phyloP scores from a whole-genome alignment of 2,888 invertebrate species.

The Zaprionus bogoriensis region DNA sequence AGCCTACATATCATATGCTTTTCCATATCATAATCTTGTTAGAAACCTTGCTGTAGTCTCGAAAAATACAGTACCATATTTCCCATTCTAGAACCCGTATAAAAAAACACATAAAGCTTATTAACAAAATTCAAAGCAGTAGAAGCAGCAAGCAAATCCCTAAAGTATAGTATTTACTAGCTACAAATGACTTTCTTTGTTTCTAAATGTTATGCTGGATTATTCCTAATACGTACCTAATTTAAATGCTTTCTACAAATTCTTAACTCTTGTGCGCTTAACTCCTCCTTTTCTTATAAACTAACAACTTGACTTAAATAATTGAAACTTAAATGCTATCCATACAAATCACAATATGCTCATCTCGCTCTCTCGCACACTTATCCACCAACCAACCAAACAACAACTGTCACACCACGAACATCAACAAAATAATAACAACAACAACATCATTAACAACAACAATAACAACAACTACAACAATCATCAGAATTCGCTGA shows the following conservation, averaged over 20 bases:
- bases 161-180: not conserved
- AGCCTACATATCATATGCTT: too few species aligned
- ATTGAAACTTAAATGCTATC: constrained; percentile 57
- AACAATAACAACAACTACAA: constrained; percentile 37
- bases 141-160: not conserved
- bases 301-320: constrained; percentile 25
- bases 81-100: too few species aligned
- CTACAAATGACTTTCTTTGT: not conserved
- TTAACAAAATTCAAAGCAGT: not conserved
- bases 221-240: not conserved
- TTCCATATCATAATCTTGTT: too few species aligned
- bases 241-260: not conserved
- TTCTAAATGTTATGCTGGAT: not conserved
- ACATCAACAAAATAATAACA: constrained; percentile 18
- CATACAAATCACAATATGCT: constrained; percentile 51
- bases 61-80: too few species aligned
- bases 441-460: constrained; percentile 26
- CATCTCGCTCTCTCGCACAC: constrained; percentile 51
- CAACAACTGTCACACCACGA: constrained; percentile 9
- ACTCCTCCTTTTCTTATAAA: constrained; percentile 20
- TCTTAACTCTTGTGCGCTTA: constrained; percentile 10
- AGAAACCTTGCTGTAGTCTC: too few species aligned
- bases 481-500: constrained; percentile 90
- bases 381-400: constrained; percentile 28
- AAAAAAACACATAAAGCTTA: not conserved